phyloP scores from a whole-genome alignment of 2,113 vertebrate genomes.

The Clupea harengus region DNA sequence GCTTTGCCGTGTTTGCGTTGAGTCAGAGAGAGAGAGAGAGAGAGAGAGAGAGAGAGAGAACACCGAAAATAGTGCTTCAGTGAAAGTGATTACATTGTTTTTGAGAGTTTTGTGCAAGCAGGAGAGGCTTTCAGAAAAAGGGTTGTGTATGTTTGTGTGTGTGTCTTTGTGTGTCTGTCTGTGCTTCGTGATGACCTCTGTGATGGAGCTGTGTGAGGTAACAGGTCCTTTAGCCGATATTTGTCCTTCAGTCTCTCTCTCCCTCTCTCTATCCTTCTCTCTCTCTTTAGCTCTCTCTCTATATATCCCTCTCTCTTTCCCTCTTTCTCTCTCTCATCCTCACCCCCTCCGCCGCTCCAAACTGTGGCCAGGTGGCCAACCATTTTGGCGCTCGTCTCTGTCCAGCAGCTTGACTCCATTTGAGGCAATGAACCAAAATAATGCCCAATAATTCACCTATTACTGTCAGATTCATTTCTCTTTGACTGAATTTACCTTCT shows the following conservation, averaged over 20 bases:
- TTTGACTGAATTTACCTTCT: not conserved
- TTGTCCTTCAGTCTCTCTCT: not conserved
- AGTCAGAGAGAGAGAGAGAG: conserved; percentile 36
- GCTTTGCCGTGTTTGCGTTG: conserved; percentile 44
- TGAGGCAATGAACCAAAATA: conserved; percentile 72
- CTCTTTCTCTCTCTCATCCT: not conserved
- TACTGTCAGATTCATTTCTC: conserved; percentile 54
- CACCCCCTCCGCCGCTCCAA: not conserved
- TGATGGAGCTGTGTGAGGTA: not conserved
- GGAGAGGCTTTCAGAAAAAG: not conserved
- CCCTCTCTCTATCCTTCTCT: not conserved
- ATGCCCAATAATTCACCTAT: conserved; percentile 52
- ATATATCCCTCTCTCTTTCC: not conserved
- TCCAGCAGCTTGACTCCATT: conserved; percentile 69
- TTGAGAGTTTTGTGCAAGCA: not conserved
- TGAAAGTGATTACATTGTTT: conserved; percentile 12
- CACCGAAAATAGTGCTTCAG: too few species aligned
- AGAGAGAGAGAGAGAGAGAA: conserved; percentile 18
- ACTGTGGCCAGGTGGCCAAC: conserved; percentile 63
- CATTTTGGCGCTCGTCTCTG: conserved; percentile 64
- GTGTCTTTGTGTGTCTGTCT: not conserved
- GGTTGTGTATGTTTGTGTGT: not conserved
- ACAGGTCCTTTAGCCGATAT: not conserved
- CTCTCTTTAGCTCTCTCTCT: not conserved
- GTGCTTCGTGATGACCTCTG: not conserved